These are phyloP conservation scores for Chondrilla cf. caribensis DNA, from an alignment of 37 sponge, comb jelly and placozoan species.

Conservation along the genomic window DNA sequence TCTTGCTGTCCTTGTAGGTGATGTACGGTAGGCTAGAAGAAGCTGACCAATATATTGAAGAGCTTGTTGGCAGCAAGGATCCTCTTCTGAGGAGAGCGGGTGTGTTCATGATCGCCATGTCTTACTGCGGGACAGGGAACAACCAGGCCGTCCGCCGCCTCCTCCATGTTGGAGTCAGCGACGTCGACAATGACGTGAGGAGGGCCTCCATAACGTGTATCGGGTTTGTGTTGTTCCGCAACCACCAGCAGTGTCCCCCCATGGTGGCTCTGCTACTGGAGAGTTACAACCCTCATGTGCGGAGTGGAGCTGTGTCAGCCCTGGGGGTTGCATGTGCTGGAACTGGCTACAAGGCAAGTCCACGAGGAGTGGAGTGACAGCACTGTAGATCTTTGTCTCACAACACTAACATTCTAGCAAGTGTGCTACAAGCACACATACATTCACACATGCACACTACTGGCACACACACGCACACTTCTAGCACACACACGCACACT, in stretches of 20 bases:
- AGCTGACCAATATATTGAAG: constrained; percentile 83
- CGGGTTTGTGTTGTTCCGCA: constrained; percentile 91
- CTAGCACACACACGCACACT: too few species aligned
- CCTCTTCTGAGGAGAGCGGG: constrained; percentile 84
- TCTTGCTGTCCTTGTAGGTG: constrained; percentile 51
- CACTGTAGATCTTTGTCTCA: too few species aligned
- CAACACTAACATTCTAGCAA: too few species aligned
- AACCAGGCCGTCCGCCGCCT: constrained; percentile 88
- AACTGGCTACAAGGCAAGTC: constrained; percentile 79
- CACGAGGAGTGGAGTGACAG: not conserved
- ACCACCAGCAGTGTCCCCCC: constrained; percentile 93
- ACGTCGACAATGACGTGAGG: constrained; percentile 95
- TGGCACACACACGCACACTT: too few species aligned
- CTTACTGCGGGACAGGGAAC: constrained; percentile 95
- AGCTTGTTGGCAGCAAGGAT: constrained; percentile 79
- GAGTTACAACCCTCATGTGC: constrained; percentile 97
- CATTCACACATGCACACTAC: too few species aligned
- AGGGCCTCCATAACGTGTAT: constrained; percentile 89
- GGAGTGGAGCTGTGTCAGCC: constrained; percentile 95
- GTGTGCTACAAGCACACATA: too few species aligned
- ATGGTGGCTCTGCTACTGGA: constrained; percentile 93
- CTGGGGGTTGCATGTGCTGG: constrained; percentile 97
- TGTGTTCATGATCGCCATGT: constrained; percentile 91
- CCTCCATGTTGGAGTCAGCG: constrained; percentile 94
- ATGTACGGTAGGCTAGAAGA: constrained; percentile 91